Base-by-base conservation (phyloP, 2,888 invertebrate genomes). In the Junonia oenone region DNA sequence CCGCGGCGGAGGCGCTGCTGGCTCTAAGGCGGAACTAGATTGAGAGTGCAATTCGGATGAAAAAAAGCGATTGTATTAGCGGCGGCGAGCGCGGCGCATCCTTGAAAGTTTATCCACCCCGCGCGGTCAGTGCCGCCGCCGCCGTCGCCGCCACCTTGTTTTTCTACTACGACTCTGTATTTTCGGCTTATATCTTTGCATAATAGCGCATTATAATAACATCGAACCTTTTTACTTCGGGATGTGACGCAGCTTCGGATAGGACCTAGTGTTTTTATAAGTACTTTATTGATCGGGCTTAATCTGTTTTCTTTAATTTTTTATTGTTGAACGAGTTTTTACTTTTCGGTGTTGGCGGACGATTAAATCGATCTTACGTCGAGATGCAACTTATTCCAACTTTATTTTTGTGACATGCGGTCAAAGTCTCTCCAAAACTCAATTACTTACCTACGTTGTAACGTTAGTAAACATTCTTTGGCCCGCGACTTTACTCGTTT, bases 51-150 rank as follows among this genome's bases (percentile, higher is more conserved):
- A 66, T 72, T 71, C 60, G 67, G 64, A 59, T 57, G 62, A 62
- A 71, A 68, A 69, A 71, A 72, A 69, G 54, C 45, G 53, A 51
- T 48, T 48, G 52, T 51, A 56, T 43, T 45, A 35, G 50, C 49
- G 57, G 46, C 33, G 46, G 56, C 55, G 55, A 51, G 52, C 54
- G 51, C 49, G 68, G 69, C 72, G 73, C 78, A 76, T 75, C 83
- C 83, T 82, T 81, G 83, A 83, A 69, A 81, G 83, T 78, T 79
- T 73, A 78, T 70, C 76, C 75, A 80, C 82, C 82, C 66, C 80
- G 75, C 71, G 73, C 76, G 73, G 75, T 73, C 78, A 72, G 64
- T 72, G 79, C 67, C 75, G 70, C 64, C 71, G 67, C 63, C 68
- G 66, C 58, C 65, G 60, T 43, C 75, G 68, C 61, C 71, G 64